Evolutionary conservation across 2,113 vertebrate species (phyloP).

Genomic region (Henicopernis longicauda): DNA sequence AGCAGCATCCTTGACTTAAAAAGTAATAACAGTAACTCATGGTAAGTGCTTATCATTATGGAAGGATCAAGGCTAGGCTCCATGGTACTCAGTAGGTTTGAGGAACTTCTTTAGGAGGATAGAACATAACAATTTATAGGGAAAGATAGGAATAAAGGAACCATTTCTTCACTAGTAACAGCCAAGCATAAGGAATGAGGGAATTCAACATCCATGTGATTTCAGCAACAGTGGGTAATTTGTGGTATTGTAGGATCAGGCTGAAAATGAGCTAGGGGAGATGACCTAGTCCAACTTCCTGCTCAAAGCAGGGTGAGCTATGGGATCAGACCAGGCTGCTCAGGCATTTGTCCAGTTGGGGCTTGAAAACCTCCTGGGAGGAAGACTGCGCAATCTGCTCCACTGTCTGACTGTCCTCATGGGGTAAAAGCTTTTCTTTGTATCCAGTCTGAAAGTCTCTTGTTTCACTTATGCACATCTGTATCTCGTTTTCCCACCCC

Average conservation of each 20-base stretch:
- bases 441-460: not conserved
- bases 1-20: not conserved
- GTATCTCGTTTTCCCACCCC: not conserved
- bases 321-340: not conserved
- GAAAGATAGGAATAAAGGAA: not conserved
- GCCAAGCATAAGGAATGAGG: not conserved
- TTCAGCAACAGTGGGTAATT: not conserved
- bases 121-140: not conserved
- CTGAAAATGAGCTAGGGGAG: not conserved
- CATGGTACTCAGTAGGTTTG: not conserved
- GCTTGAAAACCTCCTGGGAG: not conserved
- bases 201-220: not conserved
- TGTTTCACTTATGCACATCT: not conserved
- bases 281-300: not conserved
- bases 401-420: not conserved
- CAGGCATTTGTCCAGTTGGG: not conserved
- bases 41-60: not conserved
- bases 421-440: not conserved
- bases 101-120: not conserved
- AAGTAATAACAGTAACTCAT: not conserved
- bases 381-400: not conserved
- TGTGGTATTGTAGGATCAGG: not conserved
- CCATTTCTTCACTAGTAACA: not conserved
- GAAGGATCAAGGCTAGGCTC: not conserved
- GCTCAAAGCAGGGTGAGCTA: not conserved